Evolutionary conservation across 2,797 vertebrate genomes (phyloP).

Genomic region (Apogon hyalosoma): DNA sequence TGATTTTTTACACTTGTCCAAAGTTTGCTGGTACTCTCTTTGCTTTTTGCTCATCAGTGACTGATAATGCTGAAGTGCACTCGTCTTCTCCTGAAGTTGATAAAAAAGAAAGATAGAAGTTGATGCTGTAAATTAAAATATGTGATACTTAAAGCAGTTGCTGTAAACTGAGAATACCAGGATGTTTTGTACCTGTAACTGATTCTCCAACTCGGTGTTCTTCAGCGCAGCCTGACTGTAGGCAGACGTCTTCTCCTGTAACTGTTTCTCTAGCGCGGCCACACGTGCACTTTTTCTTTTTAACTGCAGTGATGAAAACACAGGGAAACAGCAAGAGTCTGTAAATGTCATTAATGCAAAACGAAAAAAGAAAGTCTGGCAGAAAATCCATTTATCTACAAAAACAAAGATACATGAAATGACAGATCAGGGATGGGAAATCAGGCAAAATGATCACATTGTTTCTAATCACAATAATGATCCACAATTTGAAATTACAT

Average conservation of each 20-base stretch:
- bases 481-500: no score
- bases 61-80: slow-evolving; percentile 83
- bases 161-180: background rate
- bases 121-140: background rate
- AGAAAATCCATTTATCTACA: background rate
- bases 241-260: slow-evolving; percentile 89
- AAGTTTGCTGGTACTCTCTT: slow-evolving; percentile 82
- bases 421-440: no score
- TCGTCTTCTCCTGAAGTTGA: slow-evolving; percentile 82
- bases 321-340: background rate
- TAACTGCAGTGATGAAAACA: slow-evolving; percentile 77
- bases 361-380: background rate
- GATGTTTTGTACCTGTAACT: slow-evolving; percentile 83
- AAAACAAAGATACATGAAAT: no score
- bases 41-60: slow-evolving; percentile 83
- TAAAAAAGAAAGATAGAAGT: background rate
- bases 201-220: slow-evolving; percentile 87
- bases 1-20: slow-evolving; percentile 85
- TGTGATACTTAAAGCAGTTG: background rate
- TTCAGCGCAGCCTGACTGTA: slow-evolving; percentile 85
- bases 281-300: slow-evolving; percentile 88
- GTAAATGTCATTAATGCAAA: background rate
- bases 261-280: slow-evolving; percentile 87
- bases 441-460: no score
- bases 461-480: no score